Percentiles rank a stretch among this genome's conserved stretches.
Conservation (phyloP, 2,797 vertebrate genomes). For the Sebastes paucispinis region DNA sequence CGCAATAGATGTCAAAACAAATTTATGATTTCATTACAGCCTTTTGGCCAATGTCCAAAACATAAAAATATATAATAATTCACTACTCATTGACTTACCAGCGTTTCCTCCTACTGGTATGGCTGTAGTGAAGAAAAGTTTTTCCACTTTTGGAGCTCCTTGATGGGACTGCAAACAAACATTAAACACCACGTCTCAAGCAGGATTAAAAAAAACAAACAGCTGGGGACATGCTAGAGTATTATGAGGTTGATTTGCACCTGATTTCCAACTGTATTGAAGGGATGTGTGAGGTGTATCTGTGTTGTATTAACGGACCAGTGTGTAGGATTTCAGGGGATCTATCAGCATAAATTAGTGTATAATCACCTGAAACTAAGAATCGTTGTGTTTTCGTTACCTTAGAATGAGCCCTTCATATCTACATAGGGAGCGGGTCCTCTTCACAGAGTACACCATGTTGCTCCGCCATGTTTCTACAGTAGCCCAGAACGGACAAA, state of each 20-base stretch:
- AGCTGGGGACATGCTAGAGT: not conserved
- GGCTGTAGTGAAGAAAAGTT: slow-evolving; percentile 97
- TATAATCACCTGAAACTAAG: no score
- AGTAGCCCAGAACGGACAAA: no score
- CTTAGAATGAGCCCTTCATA: no score
- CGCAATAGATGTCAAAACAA: not conserved
- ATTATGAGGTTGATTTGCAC: not conserved
- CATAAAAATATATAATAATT: not conserved
- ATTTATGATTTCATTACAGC: slow-evolving; percentile 10
- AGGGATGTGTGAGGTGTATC: not conserved
- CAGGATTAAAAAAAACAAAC: not conserved
- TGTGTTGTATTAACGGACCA: not conserved
- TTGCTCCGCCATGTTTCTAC: no score
- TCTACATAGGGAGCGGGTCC: no score
- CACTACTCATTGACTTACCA: slow-evolving; percentile 80
- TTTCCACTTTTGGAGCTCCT: slow-evolving; percentile 94
- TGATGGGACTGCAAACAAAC: slow-evolving; percentile 77
- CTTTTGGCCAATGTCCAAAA: not conserved
- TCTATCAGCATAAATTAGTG: no score
- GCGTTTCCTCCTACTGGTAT: slow-evolving; percentile 93
- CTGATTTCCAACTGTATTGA: not conserved
- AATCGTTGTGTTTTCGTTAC: no score
- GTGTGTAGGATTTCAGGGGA: no score
- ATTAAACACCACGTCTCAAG: not conserved
- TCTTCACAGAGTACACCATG: no score